Evolutionary conservation across 2,888 invertebrate genomes (phyloP).

Genomic region (Acholoe squamosa): DNA sequence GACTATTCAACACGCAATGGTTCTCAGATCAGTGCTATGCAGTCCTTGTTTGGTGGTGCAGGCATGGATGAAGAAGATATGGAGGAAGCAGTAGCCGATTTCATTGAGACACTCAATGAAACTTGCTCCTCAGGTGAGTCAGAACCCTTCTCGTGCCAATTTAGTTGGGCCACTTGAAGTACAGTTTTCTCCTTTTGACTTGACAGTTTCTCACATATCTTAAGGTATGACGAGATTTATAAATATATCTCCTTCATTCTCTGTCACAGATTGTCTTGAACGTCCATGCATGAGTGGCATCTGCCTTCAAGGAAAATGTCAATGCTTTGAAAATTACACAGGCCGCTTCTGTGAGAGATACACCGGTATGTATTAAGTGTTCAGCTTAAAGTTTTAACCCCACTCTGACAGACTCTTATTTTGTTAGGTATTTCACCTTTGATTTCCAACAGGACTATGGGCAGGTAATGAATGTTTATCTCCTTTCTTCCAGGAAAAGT

Average conservation of each 20-base stretch:
- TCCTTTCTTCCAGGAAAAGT: not conserved
- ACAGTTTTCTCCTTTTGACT: not conserved
- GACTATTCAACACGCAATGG: not conserved
- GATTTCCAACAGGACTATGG: not conserved
- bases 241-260: not conserved
- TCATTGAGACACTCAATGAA: not conserved
- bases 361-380: not conserved
- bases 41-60: not conserved
- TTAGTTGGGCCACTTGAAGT: not conserved
- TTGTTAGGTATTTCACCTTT: too few species aligned
- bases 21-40: not conserved
- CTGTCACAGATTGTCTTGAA: not conserved
- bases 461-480: not conserved
- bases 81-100: not conserved
- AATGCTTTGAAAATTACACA: not conserved
- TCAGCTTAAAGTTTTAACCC: too few species aligned
- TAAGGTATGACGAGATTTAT: too few species aligned
- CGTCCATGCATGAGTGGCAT: not conserved
- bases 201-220: not conserved
- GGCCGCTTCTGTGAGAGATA: slow-evolving; percentile 13
- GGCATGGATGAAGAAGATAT: not conserved
- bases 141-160: not conserved
- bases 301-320: not conserved
- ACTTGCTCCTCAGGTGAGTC: not conserved
- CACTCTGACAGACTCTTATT: too few species aligned